A percentile compares a stretch with the other conserved stretches of the same genome.
phyloP scores from a whole-genome alignment of 2,888 invertebrate species.

The Trissoscelio sp. region DNA sequence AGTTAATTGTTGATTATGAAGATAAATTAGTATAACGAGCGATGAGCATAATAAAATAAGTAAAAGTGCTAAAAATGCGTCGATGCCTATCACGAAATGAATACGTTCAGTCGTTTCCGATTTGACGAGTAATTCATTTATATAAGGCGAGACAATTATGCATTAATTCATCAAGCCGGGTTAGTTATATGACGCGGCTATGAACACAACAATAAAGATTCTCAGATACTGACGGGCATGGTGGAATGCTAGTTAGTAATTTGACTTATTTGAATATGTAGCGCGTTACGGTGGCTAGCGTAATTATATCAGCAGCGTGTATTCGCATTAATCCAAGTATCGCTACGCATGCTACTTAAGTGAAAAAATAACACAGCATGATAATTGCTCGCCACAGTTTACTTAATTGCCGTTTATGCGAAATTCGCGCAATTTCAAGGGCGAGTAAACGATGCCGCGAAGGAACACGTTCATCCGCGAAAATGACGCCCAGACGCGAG shows the following conservation, averaged over 20 bases:
- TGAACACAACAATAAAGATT: constrained; percentile 68
- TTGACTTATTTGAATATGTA: constrained; percentile 70
- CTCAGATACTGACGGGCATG: constrained; percentile 50
- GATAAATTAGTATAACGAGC: constrained; percentile 52
- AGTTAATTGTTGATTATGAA: constrained; percentile 47
- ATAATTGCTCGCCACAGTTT: constrained; percentile 57
- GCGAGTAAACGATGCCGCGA: constrained; percentile 37
- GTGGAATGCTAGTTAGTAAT: constrained; percentile 58
- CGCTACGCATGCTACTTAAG: constrained; percentile 48
- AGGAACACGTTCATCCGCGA: constrained; percentile 51
- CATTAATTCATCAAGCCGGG: constrained; percentile 64
- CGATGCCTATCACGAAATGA: constrained; percentile 58
- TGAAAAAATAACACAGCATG: constrained; percentile 52
- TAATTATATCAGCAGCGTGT: constrained; percentile 64
- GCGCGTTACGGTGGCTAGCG: constrained; percentile 65
- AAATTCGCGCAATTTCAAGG: constrained; percentile 52
- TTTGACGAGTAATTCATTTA: constrained; percentile 62
- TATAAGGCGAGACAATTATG: constrained; percentile 62
- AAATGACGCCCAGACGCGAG: constrained; percentile 44
- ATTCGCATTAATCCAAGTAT: constrained; percentile 55
- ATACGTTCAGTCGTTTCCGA: constrained; percentile 44
- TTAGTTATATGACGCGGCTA: constrained; percentile 63
- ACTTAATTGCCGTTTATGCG: constrained; percentile 65
- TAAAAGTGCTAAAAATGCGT: constrained; percentile 63
- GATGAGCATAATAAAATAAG: constrained; percentile 48